A percentile compares a stretch with the other conserved stretches of the same genome.
These are phyloP conservation scores for Harlomillsia oculata DNA, from an alignment of 1,140 invertebrate genomes.

Conservation along the genomic window DNA sequence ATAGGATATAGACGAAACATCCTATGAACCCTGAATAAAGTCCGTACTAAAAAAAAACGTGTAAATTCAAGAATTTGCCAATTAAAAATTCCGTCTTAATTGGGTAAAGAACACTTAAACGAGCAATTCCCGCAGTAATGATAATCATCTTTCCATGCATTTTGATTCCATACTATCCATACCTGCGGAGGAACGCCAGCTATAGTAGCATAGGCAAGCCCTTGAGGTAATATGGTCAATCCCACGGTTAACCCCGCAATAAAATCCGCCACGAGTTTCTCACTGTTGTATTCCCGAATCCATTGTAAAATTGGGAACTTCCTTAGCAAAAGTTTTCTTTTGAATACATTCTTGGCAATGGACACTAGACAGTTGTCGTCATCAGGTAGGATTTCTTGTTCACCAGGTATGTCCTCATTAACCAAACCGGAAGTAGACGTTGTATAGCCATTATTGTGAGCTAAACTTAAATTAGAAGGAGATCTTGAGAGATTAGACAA, in stretches of 20 bases:
- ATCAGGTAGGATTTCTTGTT: slow-evolving; percentile 39
- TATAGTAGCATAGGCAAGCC: slow-evolving; percentile 46
- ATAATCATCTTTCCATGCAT: neutral
- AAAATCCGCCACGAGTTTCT: slow-evolving; percentile 19
- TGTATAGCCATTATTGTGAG: neutral
- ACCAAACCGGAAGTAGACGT: neutral
- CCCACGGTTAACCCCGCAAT: slow-evolving; percentile 55
- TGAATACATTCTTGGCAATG: slow-evolving; percentile 45
- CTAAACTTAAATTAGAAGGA: neutral
- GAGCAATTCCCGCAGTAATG: neutral
- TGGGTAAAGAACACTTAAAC: neutral
- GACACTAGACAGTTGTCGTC: too few species aligned
- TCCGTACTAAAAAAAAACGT: slow-evolving; percentile 57
- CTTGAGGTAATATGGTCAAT: slow-evolving; percentile 79
- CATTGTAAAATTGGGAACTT: slow-evolving; percentile 52
- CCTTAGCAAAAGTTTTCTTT: slow-evolving; percentile 49
- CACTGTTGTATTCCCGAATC: slow-evolving; percentile 52
- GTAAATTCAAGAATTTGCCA: neutral
- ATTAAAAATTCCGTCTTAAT: neutral
- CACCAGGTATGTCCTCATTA: neutral
- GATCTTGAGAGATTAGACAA: slow-evolving; percentile 18
- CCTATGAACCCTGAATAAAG: slow-evolving; percentile 82
- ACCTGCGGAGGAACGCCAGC: slow-evolving; percentile 39
- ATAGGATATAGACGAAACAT: slow-evolving; percentile 63
- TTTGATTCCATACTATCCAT: slow-evolving; percentile 7